Base-by-base conservation (phyloP, 2,888 invertebrate species). In the Endomychus coccineus region DNA sequence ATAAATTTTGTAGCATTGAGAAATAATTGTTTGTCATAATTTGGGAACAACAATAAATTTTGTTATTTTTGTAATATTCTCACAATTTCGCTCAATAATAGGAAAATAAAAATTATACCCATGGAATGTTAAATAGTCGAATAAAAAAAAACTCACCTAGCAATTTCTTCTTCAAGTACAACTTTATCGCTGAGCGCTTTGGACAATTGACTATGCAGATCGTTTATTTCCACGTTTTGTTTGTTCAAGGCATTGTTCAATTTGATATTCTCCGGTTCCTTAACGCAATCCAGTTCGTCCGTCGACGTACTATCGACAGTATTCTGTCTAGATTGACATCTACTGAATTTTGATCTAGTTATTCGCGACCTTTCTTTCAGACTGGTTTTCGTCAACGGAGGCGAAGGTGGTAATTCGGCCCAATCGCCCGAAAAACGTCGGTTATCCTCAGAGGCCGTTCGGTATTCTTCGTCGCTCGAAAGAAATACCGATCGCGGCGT, bases 401-500 rank as follows among this genome's bases (percentile, higher is more conserved):
- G 80, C 1, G 80, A 80, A 1, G 80, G 78, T 0, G 81, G 80
- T 13, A 80, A 66, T 4, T 77, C 87, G 15, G 83, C 83, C 87
- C 87, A 88, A 56, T 88, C 88, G 12, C 84, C 81, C 2, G 64
- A 62, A 11, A 27, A 33, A 46, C 84, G 85, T 28, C 85, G 68
- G n/a, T 82, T 68, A 16, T 68, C 65, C 64, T 89, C 89, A 0
- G 88, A 88, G 6, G 88, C 88, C 1, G 88, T 88, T 55, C 84
- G 72, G 54, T 89, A 89, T 57, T 89, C 88, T 57, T 88, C 88
- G 54, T 88, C 87, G 0, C 88, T 88, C 0, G 87, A 87, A 55
- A 87, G 81, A 9, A 85, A 71, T 10, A 81, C 72, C 2, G 83
- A 78, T 45, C 78, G 73, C 7, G 73, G 76, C 1, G 77, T 64